Conservation (phyloP, 2,113 vertebrate species). For the Plotosus lineatus region DNA sequence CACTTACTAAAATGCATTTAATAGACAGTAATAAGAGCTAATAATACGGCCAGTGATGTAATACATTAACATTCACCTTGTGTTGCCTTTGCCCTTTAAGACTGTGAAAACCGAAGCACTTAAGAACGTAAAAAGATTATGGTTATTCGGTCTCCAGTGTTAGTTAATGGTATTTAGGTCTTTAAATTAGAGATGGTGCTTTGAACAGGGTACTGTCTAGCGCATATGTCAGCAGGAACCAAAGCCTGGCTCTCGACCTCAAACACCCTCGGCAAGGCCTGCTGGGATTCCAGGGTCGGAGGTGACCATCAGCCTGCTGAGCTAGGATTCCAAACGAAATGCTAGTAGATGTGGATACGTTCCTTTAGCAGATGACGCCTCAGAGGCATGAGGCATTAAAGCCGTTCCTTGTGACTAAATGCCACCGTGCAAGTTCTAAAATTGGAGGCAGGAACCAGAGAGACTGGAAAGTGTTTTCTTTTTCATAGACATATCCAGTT, state of each 20-base stretch:
- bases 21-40: slow-evolving; percentile 30
- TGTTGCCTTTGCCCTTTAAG: slow-evolving; percentile 24
- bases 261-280: slow-evolving; percentile 24
- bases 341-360: slow-evolving; percentile 5
- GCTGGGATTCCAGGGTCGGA: slow-evolving; percentile 32
- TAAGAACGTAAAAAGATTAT: slow-evolving; percentile 64
- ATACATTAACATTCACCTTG: slow-evolving; percentile 6
- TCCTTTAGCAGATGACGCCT: slow-evolving; percentile 24
- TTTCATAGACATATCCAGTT: slow-evolving; percentile 21
- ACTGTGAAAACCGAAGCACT: slow-evolving; percentile 59
- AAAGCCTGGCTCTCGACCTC: slow-evolving; percentile 16
- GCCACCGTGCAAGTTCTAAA: slow-evolving; percentile 29
- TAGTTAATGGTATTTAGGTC: slow-evolving; percentile 68
- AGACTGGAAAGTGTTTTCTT: neutral
- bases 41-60: slow-evolving; percentile 3
- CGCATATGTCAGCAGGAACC: slow-evolving; percentile 41
- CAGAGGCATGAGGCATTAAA: slow-evolving; percentile 11
- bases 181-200: slow-evolving; percentile 40
- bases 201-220: slow-evolving; percentile 21
- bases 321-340: slow-evolving; percentile 9
- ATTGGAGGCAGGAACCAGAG: neutral
- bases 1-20: slow-evolving; percentile 33
- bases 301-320: slow-evolving; percentile 48
- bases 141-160: slow-evolving; percentile 56
- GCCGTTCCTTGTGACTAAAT: slow-evolving; percentile 29